Evolutionary conservation across 2,113 vertebrate genomes (phyloP), one percentile per base, ranked within the genome.

Genomic region (Myodes glareolus): DNA sequence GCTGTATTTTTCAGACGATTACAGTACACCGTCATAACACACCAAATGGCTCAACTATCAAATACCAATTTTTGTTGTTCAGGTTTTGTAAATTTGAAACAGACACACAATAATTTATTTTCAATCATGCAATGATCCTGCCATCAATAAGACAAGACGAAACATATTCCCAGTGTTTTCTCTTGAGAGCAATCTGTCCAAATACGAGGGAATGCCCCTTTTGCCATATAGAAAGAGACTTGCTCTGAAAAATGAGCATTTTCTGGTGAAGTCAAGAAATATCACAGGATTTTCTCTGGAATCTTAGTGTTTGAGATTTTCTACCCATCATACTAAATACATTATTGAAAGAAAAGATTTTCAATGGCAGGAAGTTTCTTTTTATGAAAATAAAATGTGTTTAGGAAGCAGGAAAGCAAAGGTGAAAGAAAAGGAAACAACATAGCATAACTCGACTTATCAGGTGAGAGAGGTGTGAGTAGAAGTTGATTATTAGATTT

Each of bases 231-330:
- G 50, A 50, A 61, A 23, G n/a, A 82, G 77, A 93, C 42, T 93
- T 95, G 23, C 8, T 88, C 91, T n/a, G 45, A 91, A 91, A 1
- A 29, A 33, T 63, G 29, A 82, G 1, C 1, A 81, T 75, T 89
- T 77, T 11, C 36, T 88, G 72, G 12, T 78, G 42, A 82, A n/a
- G 21, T 52, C 77, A 94, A 96, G 52, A 93, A 94, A 96, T 87
- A 61, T 68, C 25, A 68, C 1, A 82, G 31, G 45, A 95, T 88
- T 72, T 94, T 91, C n/a, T 94, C 36, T 19, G 61, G 21, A 16
- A 27, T 93, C 17, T 87, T 29, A 94, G 36, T 52, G 45, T 87
- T 94, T 91, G 50, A 94, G 23, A 88, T 84, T 80, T 87, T 52
- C 80, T 93, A 67, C 19, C 58, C 70, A 94, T 2, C 9, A 87